Percentiles rank a stretch among this genome's conserved stretches.
These are phyloP conservation scores for Scartelaos histophorus DNA, from an alignment of 2,113 vertebrate genomes.

Conservation along the genomic window DNA sequence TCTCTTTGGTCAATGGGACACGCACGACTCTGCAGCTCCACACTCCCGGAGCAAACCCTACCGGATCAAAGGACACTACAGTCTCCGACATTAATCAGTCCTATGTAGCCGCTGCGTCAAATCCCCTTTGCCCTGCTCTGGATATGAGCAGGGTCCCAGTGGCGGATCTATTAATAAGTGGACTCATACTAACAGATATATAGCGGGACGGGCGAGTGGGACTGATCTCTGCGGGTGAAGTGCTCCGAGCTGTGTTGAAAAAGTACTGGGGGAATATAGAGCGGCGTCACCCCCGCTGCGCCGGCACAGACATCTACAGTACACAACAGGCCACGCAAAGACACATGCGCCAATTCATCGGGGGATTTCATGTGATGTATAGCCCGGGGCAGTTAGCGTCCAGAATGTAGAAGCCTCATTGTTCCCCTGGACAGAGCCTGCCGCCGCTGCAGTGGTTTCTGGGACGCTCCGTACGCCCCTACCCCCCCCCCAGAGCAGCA, in stretches of 20 bases:
- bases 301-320: constrained; percentile 8
- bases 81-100: constrained; percentile 61
- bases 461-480: constrained; percentile 58
- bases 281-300: constrained; percentile 37
- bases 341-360: constrained; percentile 46
- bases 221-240: constrained; percentile 61
- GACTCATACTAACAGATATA: constrained; percentile 42
- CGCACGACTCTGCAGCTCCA: constrained; percentile 24
- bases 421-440: constrained; percentile 53
- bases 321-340: constrained; percentile 7
- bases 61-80: constrained; percentile 39
- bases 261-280: constrained; percentile 53
- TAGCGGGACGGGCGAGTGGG: constrained; percentile 50
- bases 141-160: constrained; percentile 62
- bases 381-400: constrained; percentile 57
- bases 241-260: constrained; percentile 52
- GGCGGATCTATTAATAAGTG: constrained; percentile 68
- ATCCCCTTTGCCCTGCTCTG: constrained; percentile 50
- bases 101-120: constrained; percentile 45
- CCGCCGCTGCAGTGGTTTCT: constrained; percentile 44
- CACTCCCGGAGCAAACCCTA: constrained; percentile 35
- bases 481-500: too few relatives aligned
- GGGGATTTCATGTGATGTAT: constrained; percentile 65
- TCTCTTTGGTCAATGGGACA: constrained; percentile 23
- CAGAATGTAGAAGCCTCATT: constrained; percentile 64